These are phyloP conservation scores for Microcebus ravelobensis DNA, from an alignment of 2,113 vertebrate genomes.

Conservation along the genomic window DNA sequence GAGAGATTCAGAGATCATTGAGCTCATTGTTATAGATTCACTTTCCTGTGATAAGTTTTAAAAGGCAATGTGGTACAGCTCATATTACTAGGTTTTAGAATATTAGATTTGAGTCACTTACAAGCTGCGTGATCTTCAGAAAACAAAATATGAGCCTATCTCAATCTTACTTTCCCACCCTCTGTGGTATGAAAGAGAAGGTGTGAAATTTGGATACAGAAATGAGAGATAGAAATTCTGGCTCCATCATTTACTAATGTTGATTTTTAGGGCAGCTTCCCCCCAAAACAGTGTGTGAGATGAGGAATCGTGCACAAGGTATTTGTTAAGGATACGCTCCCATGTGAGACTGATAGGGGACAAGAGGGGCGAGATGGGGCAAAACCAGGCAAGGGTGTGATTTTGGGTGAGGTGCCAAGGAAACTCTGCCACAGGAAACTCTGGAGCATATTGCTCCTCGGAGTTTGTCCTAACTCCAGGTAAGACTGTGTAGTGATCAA, in stretches of 20 bases:
- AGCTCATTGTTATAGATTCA: not conserved
- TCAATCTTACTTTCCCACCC: not conserved
- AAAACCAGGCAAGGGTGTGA: not conserved
- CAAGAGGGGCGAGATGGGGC: not conserved
- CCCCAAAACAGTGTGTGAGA: not conserved
- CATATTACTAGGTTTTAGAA: not conserved
- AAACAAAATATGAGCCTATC: not conserved
- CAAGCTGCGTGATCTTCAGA: not conserved
- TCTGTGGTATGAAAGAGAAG: not conserved
- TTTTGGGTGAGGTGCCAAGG: not conserved
- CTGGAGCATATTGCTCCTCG: not conserved
- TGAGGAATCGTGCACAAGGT: not conserved
- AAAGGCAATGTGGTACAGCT: not conserved
- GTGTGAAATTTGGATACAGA: not conserved
- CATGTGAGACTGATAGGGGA: not conserved
- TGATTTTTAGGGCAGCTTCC: not conserved
- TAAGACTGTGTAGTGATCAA: not conserved
- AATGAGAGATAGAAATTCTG: not conserved
- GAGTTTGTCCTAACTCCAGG: not conserved
- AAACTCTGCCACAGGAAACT: not conserved
- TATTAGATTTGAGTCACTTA: not conserved
- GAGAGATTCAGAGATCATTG: not conserved
- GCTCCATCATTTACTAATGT: not conserved
- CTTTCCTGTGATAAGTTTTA: not conserved
- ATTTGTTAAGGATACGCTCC: not conserved